Evolutionary conservation across 2,888 invertebrate species (phyloP).

Genomic region (Myopa tessellatipennis): DNA sequence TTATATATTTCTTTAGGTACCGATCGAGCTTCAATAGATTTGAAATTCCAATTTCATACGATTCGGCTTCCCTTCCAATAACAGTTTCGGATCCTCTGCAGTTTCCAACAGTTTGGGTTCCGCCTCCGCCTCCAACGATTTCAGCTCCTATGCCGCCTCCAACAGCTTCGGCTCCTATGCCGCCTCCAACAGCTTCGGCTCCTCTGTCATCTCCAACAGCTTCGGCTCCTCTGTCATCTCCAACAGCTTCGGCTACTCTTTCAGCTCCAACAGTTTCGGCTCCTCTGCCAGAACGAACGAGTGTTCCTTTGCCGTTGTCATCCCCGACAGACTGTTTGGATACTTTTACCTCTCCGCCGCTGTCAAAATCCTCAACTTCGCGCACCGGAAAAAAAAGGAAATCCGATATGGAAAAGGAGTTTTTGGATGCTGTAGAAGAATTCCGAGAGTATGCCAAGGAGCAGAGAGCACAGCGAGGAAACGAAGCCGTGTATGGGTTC

Average conservation of each 20-base stretch:
- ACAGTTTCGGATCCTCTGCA: background rate
- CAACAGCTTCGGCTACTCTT: background rate
- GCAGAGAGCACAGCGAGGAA: background rate
- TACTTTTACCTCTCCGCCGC: background rate
- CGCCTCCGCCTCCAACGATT: background rate
- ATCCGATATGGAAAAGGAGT: background rate
- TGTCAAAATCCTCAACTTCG: background rate
- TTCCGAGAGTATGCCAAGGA: background rate
- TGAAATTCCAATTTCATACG: background rate
- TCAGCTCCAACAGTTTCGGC: background rate
- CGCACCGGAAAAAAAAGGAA: background rate
- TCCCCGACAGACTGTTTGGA: background rate
- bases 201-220: background rate
- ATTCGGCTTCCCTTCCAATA: background rate
- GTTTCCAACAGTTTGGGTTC: background rate
- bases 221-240: background rate
- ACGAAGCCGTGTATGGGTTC: background rate
- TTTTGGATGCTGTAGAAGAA: background rate
- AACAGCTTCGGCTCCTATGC: background rate
- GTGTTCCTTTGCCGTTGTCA: background rate
- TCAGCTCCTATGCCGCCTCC: background rate
- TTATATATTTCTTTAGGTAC: background rate
- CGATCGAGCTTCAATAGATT: background rate
- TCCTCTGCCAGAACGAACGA: background rate
- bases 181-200: background rate